Evolutionary conservation across 2,888 invertebrate genomes (phyloP).

Genomic region (Kryphioiulus occultus): DNA sequence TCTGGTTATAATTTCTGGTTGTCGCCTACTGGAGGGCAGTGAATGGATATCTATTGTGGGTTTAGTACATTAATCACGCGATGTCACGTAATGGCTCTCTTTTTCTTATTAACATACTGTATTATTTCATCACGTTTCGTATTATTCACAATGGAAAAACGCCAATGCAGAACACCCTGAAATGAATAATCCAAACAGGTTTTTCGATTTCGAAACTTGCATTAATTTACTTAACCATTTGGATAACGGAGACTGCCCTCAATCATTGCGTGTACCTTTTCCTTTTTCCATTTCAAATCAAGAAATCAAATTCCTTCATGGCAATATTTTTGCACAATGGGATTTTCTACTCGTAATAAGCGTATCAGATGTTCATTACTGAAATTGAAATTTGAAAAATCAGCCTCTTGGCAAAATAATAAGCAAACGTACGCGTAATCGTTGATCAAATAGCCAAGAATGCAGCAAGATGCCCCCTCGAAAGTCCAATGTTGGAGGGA

Average conservation of each 20-base stretch:
- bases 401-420: constrained; percentile 47
- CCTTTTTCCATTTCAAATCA: constrained; percentile 22
- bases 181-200: too few species aligned
- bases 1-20: neutral
- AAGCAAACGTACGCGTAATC: constrained; percentile 39
- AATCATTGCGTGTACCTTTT: neutral
- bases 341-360: constrained; percentile 41
- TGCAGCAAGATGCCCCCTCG: neutral
- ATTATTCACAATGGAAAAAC: too few species aligned
- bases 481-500: constrained; percentile 6
- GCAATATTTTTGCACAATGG: constrained; percentile 41
- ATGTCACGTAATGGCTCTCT: too few species aligned
- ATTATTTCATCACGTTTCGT: too few species aligned
- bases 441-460: constrained; percentile 43
- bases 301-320: constrained; percentile 29
- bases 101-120: too few species aligned
- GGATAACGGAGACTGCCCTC: neutral
- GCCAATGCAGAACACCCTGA: too few species aligned
- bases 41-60: neutral
- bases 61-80: neutral
- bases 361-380: constrained; percentile 48
- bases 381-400: constrained; percentile 47
- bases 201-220: neutral
- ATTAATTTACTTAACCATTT: neutral
- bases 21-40: neutral